A percentile compares a stretch with the other conserved stretches of the same genome.
Conservation (phyloP, 2,797 vertebrate species). For the Nannoperca australis region DNA sequence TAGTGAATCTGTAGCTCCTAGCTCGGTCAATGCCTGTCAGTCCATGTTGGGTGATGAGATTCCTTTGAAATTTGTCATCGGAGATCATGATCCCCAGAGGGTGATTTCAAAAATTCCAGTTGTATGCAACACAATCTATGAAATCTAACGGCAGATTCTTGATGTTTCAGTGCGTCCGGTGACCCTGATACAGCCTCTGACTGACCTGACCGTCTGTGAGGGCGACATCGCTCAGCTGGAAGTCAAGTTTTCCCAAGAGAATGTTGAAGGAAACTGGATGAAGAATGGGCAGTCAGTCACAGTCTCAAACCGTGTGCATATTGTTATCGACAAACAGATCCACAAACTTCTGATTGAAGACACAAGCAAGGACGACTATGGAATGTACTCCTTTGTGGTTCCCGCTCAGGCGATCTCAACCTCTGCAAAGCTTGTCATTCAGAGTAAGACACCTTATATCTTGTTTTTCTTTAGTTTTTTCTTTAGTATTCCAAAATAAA, state of each 20-base stretch:
- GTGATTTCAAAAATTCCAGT: too few species aligned
- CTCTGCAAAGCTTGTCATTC: slow-evolving; percentile 88
- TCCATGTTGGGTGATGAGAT: too few species aligned
- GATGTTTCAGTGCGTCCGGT: slow-evolving; percentile 90
- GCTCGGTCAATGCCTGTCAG: background rate
- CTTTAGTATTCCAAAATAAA: background rate
- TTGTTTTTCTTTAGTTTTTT: too few species aligned
- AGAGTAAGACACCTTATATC: slow-evolving; percentile 89
- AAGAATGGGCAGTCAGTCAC: slow-evolving; percentile 89
- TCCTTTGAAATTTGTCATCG: background rate
- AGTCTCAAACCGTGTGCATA: slow-evolving; percentile 90
- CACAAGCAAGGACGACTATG: slow-evolving; percentile 88
- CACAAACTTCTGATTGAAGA: slow-evolving; percentile 97
- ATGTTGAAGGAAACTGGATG: slow-evolving; percentile 94
- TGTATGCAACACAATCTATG: too few species aligned
- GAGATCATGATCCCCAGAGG: background rate
- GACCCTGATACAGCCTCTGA: slow-evolving; percentile 92
- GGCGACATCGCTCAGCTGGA: slow-evolving; percentile 97
- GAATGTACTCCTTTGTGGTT: slow-evolving; percentile 90
- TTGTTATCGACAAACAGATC: slow-evolving; percentile 93
- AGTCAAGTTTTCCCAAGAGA: slow-evolving; percentile 96
- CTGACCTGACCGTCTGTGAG: slow-evolving; percentile 94
- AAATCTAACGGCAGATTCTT: background rate
- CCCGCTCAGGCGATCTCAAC: slow-evolving; percentile 91
- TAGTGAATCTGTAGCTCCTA: background rate